Evolutionary conservation across 1,140 invertebrate species (phyloP).

Genomic region (Drosophila tropicalis): DNA sequence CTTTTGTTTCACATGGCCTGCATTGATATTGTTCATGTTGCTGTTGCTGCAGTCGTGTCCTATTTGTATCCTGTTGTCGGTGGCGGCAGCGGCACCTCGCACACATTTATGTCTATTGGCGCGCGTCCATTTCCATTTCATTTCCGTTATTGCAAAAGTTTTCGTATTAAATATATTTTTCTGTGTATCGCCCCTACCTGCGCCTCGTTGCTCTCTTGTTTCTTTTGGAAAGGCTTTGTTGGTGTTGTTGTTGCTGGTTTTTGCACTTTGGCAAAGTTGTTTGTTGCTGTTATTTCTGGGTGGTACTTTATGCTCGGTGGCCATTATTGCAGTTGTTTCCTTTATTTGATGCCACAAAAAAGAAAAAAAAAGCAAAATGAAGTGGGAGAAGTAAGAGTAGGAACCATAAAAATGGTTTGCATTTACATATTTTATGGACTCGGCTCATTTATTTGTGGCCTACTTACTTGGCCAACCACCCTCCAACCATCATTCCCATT

Average conservation of each 20-base stretch:
- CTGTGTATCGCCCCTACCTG: constrained; percentile 37
- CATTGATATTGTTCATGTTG: constrained; percentile 57
- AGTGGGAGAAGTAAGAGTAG: constrained; percentile 38
- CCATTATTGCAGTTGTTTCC: constrained; percentile 80
- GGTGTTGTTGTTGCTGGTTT: constrained; percentile 53
- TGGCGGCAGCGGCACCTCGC: constrained; percentile 39
- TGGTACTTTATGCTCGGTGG: constrained; percentile 64
- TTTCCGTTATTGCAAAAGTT: constrained; percentile 81
- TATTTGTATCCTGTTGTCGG: constrained; percentile 74
- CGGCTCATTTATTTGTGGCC: constrained; percentile 60
- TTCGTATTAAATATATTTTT: constrained; percentile 82
- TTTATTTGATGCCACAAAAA: constrained; percentile 50
- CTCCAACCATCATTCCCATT: not conserved
- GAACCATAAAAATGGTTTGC: constrained; percentile 67
- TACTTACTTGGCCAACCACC: constrained; percentile 40
- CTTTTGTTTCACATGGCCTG: constrained; percentile 72
- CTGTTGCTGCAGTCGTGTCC: constrained; percentile 64
- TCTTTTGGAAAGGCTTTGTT: constrained; percentile 70
- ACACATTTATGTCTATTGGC: constrained; percentile 81
- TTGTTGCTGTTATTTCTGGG: constrained; percentile 75
- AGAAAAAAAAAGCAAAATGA: not conserved
- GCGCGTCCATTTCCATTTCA: constrained; percentile 81
- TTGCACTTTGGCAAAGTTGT: constrained; percentile 75
- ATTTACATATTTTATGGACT: constrained; percentile 62
- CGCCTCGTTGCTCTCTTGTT: constrained; percentile 55